Evolutionary conservation across 2,888 invertebrate species (phyloP), one percentile per base, ranked within the genome.

Genomic region (Colostygia pectinataria): DNA sequence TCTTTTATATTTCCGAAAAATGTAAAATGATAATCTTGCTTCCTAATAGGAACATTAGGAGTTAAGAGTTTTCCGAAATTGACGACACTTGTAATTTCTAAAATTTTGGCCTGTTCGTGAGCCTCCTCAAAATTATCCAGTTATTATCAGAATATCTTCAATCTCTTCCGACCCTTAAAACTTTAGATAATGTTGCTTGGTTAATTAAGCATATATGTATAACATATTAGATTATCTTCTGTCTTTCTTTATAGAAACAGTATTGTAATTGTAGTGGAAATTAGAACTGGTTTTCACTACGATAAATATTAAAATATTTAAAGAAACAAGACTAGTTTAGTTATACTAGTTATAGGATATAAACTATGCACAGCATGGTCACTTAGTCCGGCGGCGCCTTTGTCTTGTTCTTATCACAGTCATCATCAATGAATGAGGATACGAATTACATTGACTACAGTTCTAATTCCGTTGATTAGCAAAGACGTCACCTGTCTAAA

Each of bases 401-500:
- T 45, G 32, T 41, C 41, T 28, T n/a, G n/a, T n/a, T n/a, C n/a
- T n/a, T n/a, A n/a, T n/a, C n/a, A n/a, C n/a, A n/a, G n/a, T n/a
- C n/a, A n/a, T n/a, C 25, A 45, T 41, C 37, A 45, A 24, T 18
- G 15, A 40, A 50, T 29, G 34, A 44, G 34, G 40, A 44, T 34
- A 27, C 40, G n/a, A 24, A 38, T 48, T 47, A 40, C 29, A 23
- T 10, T 2, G 32, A 15, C 40, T 8, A 13, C 36, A 29, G 9
- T 18, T 46, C 37, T 41, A 38, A 46, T 50, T 36, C 33, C 15
- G 42, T 42, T 36, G 45, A 51, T 51, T 45, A 37, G 25, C 25
- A 33, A 5, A 45, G 32, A 51, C 51, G 51, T 52, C 46, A 52
- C 38, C 28, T 40, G 34, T 29, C n/a, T 50, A 34, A 45, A 51